Conservation (phyloP, 2,797 vertebrate genomes). For the Eulemur albifrons region DNA sequence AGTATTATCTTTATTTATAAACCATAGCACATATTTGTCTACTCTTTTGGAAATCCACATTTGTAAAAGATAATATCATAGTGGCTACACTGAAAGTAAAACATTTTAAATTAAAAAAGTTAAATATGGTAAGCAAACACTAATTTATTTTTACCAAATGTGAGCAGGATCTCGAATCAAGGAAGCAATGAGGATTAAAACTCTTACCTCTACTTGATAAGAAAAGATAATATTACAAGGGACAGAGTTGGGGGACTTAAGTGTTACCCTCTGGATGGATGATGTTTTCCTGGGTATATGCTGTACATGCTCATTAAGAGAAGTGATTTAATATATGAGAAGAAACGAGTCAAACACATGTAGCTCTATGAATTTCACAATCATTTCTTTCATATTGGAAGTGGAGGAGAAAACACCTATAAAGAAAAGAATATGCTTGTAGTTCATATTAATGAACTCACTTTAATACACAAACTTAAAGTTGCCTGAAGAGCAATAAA, state of each 20-base stretch:
- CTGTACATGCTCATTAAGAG: neutral
- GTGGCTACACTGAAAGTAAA: neutral
- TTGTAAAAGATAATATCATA: neutral
- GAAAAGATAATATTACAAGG: neutral
- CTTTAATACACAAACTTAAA: neutral
- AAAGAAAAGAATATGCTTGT: neutral
- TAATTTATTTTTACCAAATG: neutral
- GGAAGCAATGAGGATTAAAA: neutral
- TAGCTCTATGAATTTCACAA: neutral
- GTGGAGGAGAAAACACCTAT: neutral
- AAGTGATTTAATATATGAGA: neutral
- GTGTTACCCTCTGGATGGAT: neutral
- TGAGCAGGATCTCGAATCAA: neutral
- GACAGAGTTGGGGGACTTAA: neutral
- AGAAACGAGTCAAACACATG: neutral
- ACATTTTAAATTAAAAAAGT: conserved; percentile 31
- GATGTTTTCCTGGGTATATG: neutral
- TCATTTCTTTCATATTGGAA: neutral
- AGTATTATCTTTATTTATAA: conserved; percentile 5
- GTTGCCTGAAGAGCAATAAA: neutral
- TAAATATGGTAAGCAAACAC: neutral
- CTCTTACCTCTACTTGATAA: neutral
- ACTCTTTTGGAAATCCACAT: neutral
- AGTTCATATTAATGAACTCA: neutral
- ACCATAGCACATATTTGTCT: neutral